Percentiles rank a stretch among this genome's conserved stretches.
These are phyloP conservation scores for Cuculus canorus DNA, from an alignment of 2,797 vertebrate species.

Conservation along the genomic window DNA sequence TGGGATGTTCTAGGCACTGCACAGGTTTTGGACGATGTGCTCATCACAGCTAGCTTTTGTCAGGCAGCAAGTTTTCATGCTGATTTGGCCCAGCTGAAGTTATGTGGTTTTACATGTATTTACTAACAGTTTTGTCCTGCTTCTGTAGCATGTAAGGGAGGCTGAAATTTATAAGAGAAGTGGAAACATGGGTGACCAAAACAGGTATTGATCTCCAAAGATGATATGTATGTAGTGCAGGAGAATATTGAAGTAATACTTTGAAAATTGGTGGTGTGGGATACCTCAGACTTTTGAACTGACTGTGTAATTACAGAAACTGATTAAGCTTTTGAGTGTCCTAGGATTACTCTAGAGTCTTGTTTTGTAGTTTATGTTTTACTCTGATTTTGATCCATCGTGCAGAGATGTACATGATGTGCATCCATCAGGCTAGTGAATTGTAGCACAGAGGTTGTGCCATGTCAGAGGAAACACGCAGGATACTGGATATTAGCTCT, in stretches of 20 bases:
- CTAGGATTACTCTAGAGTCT: not conserved
- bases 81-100: not conserved
- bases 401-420: not conserved
- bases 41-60: not conserved
- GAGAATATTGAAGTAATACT: not conserved
- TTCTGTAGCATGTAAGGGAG: not conserved
- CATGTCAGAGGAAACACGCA: not conserved
- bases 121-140: not conserved
- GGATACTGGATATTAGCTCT: not conserved
- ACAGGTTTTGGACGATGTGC: not conserved
- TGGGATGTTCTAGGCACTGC: accelerated
- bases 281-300: not conserved
- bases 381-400: not conserved
- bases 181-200: not conserved
- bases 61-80: not conserved
- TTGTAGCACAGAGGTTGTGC: not conserved
- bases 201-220: not conserved
- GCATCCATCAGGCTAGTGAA: not conserved
- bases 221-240: not conserved
- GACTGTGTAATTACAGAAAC: not conserved
- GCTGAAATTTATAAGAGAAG: not conserved
- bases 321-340: not conserved
- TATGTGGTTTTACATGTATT: accelerated
- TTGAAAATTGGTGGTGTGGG: not conserved
- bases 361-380: not conserved